phyloP scores from a whole-genome alignment of 2,113 vertebrate species.

The Callithrix jacchus region DNA sequence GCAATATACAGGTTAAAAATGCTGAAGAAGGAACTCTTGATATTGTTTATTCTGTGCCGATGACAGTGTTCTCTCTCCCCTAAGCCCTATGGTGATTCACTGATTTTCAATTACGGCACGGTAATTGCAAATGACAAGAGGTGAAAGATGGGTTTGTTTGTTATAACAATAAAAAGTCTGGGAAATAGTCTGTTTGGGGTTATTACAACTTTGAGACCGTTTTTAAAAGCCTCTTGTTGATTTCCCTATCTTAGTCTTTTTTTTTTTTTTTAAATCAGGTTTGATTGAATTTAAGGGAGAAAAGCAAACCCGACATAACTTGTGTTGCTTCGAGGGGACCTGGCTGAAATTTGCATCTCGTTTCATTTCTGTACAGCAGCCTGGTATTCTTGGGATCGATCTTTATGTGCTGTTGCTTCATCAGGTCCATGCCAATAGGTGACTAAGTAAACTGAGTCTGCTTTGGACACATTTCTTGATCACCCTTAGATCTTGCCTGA shows the following conservation, averaged over 20 bases:
- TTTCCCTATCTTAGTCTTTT: background rate
- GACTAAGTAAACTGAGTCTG: background rate
- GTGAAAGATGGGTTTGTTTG: constrained; percentile 92
- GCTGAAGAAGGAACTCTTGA: background rate
- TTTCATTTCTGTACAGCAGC: background rate
- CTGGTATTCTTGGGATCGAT: background rate
- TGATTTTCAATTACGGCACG: constrained; percentile 82
- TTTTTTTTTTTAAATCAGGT: background rate
- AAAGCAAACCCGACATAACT: background rate
- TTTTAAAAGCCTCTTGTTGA: constrained; percentile 45
- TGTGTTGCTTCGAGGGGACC: background rate
- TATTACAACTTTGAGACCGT: constrained; percentile 79
- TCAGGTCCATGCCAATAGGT: no score
- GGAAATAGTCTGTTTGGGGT: constrained; percentile 82
- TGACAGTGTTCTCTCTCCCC: constrained; percentile 75
- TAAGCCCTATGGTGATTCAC: constrained; percentile 75
- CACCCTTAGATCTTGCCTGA: background rate
- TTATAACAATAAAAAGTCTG: constrained; percentile 83
- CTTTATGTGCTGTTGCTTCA: background rate
- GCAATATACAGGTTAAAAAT: background rate
- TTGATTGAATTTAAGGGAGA: constrained; percentile 25
- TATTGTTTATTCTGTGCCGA: constrained; percentile 58
- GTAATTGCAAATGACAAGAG: constrained; percentile 82
- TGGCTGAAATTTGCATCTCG: background rate
- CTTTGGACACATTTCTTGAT: background rate